Percentiles rank a stretch among this genome's conserved stretches.
Conservation (phyloP, 2,113 vertebrate species). For the Larimichthys polyactis region DNA sequence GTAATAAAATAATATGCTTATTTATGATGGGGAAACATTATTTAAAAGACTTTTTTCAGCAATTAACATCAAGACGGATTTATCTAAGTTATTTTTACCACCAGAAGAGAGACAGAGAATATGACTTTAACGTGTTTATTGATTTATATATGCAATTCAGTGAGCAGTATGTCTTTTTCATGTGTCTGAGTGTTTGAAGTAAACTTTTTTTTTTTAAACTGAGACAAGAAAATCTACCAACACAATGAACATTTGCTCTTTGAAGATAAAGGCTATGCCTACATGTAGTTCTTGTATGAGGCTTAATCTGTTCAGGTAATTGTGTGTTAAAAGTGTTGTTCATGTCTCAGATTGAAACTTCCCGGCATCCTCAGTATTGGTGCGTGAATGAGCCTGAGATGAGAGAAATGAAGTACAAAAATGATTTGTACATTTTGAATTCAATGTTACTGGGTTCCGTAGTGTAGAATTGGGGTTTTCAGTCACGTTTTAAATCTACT, state of each 20-base stretch:
- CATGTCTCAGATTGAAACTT: conserved; percentile 20
- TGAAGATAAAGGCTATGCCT: conserved; percentile 64
- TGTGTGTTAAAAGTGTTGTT: conserved; percentile 29
- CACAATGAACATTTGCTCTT: conserved; percentile 39
- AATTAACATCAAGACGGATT: conserved; percentile 9
- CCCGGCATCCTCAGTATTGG: conserved; percentile 12
- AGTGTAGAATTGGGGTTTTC: conserved; percentile 5
- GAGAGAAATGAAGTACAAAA: conserved; percentile 1
- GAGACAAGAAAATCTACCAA: neutral
- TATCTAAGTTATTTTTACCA: neutral
- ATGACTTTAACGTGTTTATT: neutral
- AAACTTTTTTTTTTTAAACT: neutral
- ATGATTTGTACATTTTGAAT: conserved; percentile 19
- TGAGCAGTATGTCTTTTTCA: neutral
- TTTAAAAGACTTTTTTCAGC: conserved; percentile 11
- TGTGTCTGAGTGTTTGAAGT: neutral
- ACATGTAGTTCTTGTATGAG: conserved; percentile 38
- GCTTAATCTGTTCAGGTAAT: conserved; percentile 26
- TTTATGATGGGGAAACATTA: conserved; percentile 24
- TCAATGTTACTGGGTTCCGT: conserved; percentile 7
- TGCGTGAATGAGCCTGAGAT: conserved; percentile 16
- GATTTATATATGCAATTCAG: neutral
- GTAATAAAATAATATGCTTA: conserved; percentile 11
- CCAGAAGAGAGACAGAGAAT: neutral
- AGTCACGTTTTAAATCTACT: conserved; percentile 31